Percentiles rank a stretch among this genome's conserved stretches.
These are phyloP conservation scores for Lasioglossum lativentre DNA, from an alignment of 2,888 invertebrate species.

Conservation along the genomic window DNA sequence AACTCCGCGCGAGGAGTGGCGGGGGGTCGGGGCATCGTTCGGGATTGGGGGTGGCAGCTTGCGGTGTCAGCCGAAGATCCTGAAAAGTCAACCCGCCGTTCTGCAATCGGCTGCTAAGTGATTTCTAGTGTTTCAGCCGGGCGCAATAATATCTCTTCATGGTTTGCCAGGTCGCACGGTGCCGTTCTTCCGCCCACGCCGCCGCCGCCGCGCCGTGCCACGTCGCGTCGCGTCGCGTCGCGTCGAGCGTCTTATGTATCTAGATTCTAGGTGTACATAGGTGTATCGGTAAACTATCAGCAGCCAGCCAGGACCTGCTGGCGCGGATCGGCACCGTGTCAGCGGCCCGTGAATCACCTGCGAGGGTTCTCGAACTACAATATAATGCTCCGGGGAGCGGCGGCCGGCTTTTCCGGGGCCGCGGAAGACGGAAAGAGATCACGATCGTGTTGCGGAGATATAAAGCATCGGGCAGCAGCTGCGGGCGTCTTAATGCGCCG, in stretches of 20 bases:
- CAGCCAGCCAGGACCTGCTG: slow-evolving; percentile 39
- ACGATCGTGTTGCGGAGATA: slow-evolving; percentile 42
- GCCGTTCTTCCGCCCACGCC: slow-evolving; percentile 13
- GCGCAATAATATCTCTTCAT: slow-evolving; percentile 56
- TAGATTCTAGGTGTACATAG: slow-evolving; percentile 7
- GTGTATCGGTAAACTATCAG: slow-evolving; percentile 57
- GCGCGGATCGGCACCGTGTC: slow-evolving; percentile 55
- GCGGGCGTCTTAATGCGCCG: slow-evolving; percentile 47
- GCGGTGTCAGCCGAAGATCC: slow-evolving; percentile 43
- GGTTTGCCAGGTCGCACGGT: slow-evolving; percentile 15
- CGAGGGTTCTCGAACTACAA: slow-evolving; percentile 64
- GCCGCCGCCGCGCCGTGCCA: too few species aligned
- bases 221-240: not conserved
- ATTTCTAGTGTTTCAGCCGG: slow-evolving; percentile 74
- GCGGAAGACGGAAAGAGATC: slow-evolving; percentile 53
- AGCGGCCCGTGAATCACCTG: slow-evolving; percentile 66
- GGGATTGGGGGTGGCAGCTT: slow-evolving; percentile 31
- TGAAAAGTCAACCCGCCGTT: slow-evolving; percentile 72
- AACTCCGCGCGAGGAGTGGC: slow-evolving; percentile 58
- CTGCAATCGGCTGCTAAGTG: slow-evolving; percentile 74
- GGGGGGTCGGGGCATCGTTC: slow-evolving; percentile 27
- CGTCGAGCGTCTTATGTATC: slow-evolving; percentile 18
- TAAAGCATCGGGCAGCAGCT: slow-evolving; percentile 53
- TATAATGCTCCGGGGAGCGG: slow-evolving; percentile 56
- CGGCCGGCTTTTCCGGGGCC: not conserved